A percentile compares a stretch with the other conserved stretches of the same genome.
Conservation (phyloP, 1,140 invertebrate genomes). For the Patella vulgata region DNA sequence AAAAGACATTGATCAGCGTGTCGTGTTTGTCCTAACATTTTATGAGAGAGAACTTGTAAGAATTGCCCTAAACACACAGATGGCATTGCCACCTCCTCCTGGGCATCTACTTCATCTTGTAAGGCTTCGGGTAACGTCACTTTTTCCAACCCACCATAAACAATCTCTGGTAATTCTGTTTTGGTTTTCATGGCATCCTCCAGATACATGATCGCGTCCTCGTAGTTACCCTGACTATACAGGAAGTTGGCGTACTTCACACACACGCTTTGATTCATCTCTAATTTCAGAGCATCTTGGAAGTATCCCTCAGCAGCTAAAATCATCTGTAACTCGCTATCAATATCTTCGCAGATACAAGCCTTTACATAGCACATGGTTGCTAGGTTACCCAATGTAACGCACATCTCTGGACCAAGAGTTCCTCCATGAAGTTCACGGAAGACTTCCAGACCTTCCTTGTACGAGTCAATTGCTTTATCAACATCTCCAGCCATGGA, state of each 20-base stretch:
- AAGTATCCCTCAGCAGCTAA: constrained; percentile 54
- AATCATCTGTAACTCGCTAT: constrained; percentile 57
- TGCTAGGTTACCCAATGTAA: constrained; percentile 57
- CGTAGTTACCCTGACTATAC: constrained; percentile 59
- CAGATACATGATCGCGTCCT: constrained; percentile 52
- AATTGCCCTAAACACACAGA: constrained; percentile 50
- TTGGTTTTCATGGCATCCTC: constrained; percentile 46
- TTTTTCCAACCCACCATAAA: constrained; percentile 58
- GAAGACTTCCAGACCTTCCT: constrained; percentile 57
- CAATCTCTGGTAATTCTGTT: constrained; percentile 39
- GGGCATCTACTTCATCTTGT: constrained; percentile 60
- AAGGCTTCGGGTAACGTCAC: constrained; percentile 59
- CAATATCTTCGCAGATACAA: constrained; percentile 54
- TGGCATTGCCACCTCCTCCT: constrained; percentile 59
- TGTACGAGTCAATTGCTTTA: constrained; percentile 61
- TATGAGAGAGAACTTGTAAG: constrained; percentile 54
- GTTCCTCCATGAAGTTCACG: constrained; percentile 56
- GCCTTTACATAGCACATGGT: constrained; percentile 64
- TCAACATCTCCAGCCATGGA: constrained; percentile 58
- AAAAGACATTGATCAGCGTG: constrained; percentile 49
- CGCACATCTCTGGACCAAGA: constrained; percentile 58
- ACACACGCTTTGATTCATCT: constrained; percentile 52
- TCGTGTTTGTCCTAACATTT: constrained; percentile 38
- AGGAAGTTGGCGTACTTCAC: constrained; percentile 62
- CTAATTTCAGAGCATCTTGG: constrained; percentile 53